Evolutionary conservation across 2,113 vertebrate genomes (phyloP).

Genomic region (Muntiacus reevesi): DNA sequence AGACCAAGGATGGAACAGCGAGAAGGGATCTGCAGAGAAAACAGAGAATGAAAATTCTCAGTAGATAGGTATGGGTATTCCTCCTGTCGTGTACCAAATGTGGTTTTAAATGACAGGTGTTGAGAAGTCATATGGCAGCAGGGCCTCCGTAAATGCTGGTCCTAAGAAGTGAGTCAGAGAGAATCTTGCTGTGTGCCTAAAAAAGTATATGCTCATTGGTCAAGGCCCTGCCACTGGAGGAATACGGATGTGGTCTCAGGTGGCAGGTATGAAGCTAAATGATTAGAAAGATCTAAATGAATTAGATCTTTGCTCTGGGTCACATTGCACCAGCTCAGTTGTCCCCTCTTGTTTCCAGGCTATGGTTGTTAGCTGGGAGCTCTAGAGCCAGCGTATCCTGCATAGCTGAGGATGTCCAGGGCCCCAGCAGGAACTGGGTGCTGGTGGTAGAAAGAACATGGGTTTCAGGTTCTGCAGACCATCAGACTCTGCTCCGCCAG

Average conservation of each 20-base stretch:
- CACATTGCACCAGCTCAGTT: constrained; percentile 32
- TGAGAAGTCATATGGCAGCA: background rate
- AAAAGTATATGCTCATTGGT: background rate
- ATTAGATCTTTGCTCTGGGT: constrained; percentile 53
- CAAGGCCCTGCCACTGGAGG: background rate
- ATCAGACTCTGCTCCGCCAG: too few species aligned
- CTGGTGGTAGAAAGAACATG: background rate
- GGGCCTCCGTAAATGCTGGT: background rate
- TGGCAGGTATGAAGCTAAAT: constrained; percentile 42
- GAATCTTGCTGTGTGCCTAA: background rate
- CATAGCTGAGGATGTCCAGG: background rate
- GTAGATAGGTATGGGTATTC: background rate
- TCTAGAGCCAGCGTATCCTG: background rate
- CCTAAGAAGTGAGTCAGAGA: background rate
- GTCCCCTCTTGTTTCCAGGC: constrained; percentile 7
- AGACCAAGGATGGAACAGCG: background rate
- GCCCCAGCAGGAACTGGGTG: background rate
- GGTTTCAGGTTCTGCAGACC: background rate
- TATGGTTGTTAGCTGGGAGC: background rate
- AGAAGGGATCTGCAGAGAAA: background rate
- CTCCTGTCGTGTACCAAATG: background rate
- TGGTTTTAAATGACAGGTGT: background rate
- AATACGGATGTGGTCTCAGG: constrained; percentile 29
- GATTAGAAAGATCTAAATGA: background rate
- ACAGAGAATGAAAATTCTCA: background rate